Evolutionary conservation across 64 coral and sea anemone genomes (phyloP), one percentile per base, ranked within the genome.

Genomic region (Pocillopora damicornis): DNA sequence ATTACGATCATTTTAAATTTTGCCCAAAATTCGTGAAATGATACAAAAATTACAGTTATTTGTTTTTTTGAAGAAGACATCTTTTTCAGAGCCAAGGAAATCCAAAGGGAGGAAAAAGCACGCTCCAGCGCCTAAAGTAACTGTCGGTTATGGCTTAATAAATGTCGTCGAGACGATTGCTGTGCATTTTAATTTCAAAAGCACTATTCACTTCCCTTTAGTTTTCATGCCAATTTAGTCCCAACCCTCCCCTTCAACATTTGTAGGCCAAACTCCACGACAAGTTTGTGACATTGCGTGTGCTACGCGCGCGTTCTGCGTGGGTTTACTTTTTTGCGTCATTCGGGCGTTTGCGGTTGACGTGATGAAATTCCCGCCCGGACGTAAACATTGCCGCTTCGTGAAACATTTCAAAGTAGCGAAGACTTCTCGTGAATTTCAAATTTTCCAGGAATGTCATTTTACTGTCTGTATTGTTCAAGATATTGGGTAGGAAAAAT

Each of bases 291-390:
- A 71, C 10, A 84, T 72, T 65, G 65, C 63, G 81, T 72, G 81
- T 58, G 64, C 30, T 26, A 20, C 20, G 13, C 81, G 65, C 81
- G 81, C 65, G 64, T 37, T 30, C 11, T 85, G 22, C 37, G 81
- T 85, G 64, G 64, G 18, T 38, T 85, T 51, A 4, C 42, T 4
- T 51, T 2, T 72, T 30, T 26, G 81, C 61, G 81, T 85, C 36
- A 30, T 26, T 72, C 75, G 81, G 81, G 81, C 81, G 81, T 73
- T 6, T 72, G 20, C 65, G 20, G 80, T 61, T 72, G 81, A 85
- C 81, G 81, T 85, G 81, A 85, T 85, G 61, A 85, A 51, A 85
- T 85, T 85, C 65, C 37, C 64, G 63, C 65, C 71, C 37, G 11
- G 20, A 58, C 62, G 61, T 71, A 85, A 73, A 58, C 35, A 42